These are phyloP conservation scores for Stomatorhinus walkeri DNA, from an alignment of 2,797 vertebrate genomes.

Conservation along the genomic window DNA sequence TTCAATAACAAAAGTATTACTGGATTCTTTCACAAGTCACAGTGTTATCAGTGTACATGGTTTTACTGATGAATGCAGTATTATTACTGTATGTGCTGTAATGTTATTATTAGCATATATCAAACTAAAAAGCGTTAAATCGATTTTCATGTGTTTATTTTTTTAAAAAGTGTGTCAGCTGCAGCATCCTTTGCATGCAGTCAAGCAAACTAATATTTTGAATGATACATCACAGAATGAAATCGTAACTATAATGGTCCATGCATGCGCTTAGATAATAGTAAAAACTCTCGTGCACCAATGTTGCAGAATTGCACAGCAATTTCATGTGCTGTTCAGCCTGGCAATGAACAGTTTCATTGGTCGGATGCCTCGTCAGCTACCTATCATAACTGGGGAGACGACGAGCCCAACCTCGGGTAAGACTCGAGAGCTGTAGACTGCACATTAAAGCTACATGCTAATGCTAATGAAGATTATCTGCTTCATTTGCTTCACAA, in stretches of 20 bases:
- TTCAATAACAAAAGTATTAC: not conserved
- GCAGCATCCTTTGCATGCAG: not conserved
- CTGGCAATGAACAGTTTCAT: conserved; percentile 38
- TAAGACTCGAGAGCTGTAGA: conserved; percentile 34
- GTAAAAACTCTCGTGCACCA: not conserved
- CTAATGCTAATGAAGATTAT: not conserved
- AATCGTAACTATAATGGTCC: not conserved
- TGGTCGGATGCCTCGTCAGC: conserved; percentile 52
- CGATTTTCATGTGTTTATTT: not conserved
- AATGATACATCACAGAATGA: not conserved
- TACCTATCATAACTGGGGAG: conserved; percentile 51
- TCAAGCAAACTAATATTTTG: not conserved
- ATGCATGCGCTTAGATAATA: not conserved
- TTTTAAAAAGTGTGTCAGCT: not conserved
- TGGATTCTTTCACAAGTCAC: not conserved
- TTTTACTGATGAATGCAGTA: not conserved
- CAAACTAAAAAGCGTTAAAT: not conserved
- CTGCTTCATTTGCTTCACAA: conserved; percentile 17
- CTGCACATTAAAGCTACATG: not conserved
- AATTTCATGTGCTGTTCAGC: conserved; percentile 57
- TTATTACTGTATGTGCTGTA: not conserved
- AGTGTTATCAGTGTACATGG: not conserved
- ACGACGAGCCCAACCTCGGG: conserved; percentile 42
- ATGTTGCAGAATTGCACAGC: conserved; percentile 60
- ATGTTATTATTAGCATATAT: not conserved